Evolutionary conservation across 2,113 vertebrate genomes (phyloP).

Genomic region (Periophthalmus modestus): DNA sequence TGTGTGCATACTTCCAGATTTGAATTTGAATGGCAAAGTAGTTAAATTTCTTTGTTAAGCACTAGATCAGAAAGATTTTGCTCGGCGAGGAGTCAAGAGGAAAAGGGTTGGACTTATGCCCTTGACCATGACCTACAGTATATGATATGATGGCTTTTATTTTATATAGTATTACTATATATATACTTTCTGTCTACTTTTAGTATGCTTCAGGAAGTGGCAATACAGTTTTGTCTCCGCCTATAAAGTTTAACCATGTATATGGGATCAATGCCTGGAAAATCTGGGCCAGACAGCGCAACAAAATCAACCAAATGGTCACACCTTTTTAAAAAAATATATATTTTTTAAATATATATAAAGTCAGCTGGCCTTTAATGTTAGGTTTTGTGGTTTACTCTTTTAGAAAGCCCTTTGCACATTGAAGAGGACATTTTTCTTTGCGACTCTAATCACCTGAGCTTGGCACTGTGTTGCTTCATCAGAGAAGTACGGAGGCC

Average conservation of each 20-base stretch:
- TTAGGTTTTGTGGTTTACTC: background rate
- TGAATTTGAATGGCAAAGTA: background rate
- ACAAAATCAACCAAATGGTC: constrained; percentile 76
- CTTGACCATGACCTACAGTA: background rate
- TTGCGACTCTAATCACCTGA: constrained; percentile 89
- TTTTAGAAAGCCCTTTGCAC: constrained; percentile 68
- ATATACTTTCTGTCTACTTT: constrained; percentile 12
- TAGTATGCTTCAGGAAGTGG: constrained; percentile 47
- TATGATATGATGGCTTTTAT: background rate
- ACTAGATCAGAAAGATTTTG: constrained; percentile 35
- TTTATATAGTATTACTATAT: background rate
- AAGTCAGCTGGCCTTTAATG: constrained; percentile 25
- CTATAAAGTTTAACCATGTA: constrained; percentile 84
- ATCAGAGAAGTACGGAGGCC: constrained; percentile 92
- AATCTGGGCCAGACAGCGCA: constrained; percentile 89
- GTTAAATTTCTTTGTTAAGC: constrained; percentile 37
- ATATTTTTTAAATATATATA: background rate
- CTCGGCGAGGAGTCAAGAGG: constrained; percentile 81
- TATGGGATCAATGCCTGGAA: constrained; percentile 95
- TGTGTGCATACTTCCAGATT: background rate
- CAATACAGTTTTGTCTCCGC: constrained; percentile 70
- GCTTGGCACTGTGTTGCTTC: constrained; percentile 91
- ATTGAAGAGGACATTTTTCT: constrained; percentile 91
- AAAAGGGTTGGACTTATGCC: constrained; percentile 78
- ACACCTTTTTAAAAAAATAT: background rate